Evolutionary conservation across 2,113 vertebrate genomes (phyloP), one percentile per base, ranked within the genome.

Genomic region (Pteronura brasiliensis): DNA sequence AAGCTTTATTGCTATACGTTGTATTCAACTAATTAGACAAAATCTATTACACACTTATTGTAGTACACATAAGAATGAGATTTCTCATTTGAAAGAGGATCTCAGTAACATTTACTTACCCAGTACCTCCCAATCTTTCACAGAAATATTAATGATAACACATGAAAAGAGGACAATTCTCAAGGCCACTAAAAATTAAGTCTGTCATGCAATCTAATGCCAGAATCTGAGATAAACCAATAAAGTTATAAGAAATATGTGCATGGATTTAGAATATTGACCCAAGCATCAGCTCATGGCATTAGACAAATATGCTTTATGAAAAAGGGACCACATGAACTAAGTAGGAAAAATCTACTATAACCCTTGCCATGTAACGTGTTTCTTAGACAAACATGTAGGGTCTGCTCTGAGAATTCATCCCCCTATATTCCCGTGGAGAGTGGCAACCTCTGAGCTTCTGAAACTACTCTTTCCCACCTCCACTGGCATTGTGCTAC

Each of bases 111-210:
- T 67, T 82, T 83, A 85, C 36, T 81, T 82, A 88, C 2, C 20
- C 1, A 42, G 1, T 59, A 59, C 39, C 34, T 90, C 42, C 90
- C 34, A 90, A 55, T 84, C 42, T 61, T 85, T 72, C 36, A 89
- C 4, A 87, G 20, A 94, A 84, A 81, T 69, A 93, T 36, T 93
- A 92, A 87, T 86, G 8, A 77, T n/a, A 81, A 39, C 20, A 96
- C 20, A 91, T 93, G 55, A 31, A 47, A 94, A 91, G 18, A 93
- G 76, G 34, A 71, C 7, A 93, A 71, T 59, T 93, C 44, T 72
- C 47, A 85, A 93, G 27, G 10, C 15, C 42, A 93, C 23, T 93
- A 55, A 63, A 83, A 95, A 79, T 90, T 55, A 94, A 80, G 67
- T 9, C 29, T 89, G 29, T 71, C 63, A 72, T 14, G 74, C 25